These are phyloP conservation scores for Cryptophagus acutangulus DNA, from an alignment of 2,888 invertebrate genomes.

Conservation along the genomic window DNA sequence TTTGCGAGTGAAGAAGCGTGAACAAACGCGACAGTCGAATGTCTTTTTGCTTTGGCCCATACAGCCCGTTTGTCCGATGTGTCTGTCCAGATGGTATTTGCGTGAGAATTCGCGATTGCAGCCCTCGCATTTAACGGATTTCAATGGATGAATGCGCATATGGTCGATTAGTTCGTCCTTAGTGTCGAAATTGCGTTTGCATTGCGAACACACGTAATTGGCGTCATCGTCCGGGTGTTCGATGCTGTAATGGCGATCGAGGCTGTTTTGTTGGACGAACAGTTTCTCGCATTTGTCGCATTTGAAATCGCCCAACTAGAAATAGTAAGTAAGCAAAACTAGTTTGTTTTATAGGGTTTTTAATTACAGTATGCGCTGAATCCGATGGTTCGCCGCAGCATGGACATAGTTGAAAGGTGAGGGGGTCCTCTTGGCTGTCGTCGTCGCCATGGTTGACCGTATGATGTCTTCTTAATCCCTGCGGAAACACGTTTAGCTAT, in stretches of 20 bases:
- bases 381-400: conserved; percentile 57
- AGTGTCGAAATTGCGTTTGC: conserved; percentile 61
- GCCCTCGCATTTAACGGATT: conserved; percentile 60
- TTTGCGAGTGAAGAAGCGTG: conserved; percentile 61
- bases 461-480: conserved; percentile 45
- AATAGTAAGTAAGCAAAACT: conserved; percentile 19
- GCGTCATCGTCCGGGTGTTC: conserved; percentile 62
- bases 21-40: conserved; percentile 59
- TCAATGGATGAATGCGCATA: conserved; percentile 60
- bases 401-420: conserved; percentile 50
- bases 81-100: conserved; percentile 69
- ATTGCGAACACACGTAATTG: conserved; percentile 61
- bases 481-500: no score
- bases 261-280: conserved; percentile 64
- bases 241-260: conserved; percentile 61
- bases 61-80: conserved; percentile 65
- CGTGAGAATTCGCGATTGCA: conserved; percentile 71
- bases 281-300: conserved; percentile 65
- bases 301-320: conserved; percentile 51
- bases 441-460: conserved; percentile 37
- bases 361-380: conserved; percentile 51
- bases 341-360: conserved; percentile 6
- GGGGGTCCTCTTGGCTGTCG: conserved; percentile 37
- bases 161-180: conserved; percentile 61
- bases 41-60: conserved; percentile 53